phyloP scores from a whole-genome alignment of 2,888 invertebrate species.

The Lasioglossum villosulum region DNA sequence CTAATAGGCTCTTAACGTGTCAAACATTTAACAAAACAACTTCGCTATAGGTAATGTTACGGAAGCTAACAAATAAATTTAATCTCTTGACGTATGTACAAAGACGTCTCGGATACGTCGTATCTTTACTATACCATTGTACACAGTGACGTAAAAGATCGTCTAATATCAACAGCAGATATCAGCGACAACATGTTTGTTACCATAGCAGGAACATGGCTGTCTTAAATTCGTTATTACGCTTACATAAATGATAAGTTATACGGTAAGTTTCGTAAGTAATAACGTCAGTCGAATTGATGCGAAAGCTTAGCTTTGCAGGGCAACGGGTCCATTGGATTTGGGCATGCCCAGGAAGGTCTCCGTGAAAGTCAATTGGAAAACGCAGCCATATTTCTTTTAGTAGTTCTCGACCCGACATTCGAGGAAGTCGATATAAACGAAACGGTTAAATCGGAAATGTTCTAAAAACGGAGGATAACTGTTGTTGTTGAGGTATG shows the following conservation, averaged over 20 bases:
- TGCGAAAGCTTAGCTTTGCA: constrained; percentile 90
- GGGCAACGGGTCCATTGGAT: constrained; percentile 88
- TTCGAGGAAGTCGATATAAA: constrained; percentile 89
- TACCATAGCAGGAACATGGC: too few relatives aligned
- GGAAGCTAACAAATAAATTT: not conserved
- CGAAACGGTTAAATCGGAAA: too few relatives aligned
- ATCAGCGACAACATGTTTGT: too few relatives aligned
- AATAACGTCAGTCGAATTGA: too few relatives aligned
- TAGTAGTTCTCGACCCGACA: constrained; percentile 91
- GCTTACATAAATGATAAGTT: too few relatives aligned
- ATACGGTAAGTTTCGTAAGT: too few relatives aligned
- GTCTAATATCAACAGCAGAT: too few relatives aligned
- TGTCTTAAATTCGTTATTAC: not conserved
- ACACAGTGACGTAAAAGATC: too few relatives aligned
- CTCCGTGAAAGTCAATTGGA: constrained; percentile 88
- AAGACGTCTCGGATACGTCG: not conserved
- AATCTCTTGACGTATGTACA: not conserved
- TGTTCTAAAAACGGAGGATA: too few relatives aligned
- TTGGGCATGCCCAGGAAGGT: constrained; percentile 86
- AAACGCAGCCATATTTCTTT: constrained; percentile 88
- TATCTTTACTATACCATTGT: too few relatives aligned
- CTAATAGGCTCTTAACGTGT: constrained; percentile 91
- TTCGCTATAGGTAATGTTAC: constrained; percentile 87
- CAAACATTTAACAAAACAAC: constrained; percentile 91
- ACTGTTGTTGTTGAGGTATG: too few relatives aligned